phyloP scores from a whole-genome alignment of 2,888 invertebrate genomes.

The Athalia rosae region DNA sequence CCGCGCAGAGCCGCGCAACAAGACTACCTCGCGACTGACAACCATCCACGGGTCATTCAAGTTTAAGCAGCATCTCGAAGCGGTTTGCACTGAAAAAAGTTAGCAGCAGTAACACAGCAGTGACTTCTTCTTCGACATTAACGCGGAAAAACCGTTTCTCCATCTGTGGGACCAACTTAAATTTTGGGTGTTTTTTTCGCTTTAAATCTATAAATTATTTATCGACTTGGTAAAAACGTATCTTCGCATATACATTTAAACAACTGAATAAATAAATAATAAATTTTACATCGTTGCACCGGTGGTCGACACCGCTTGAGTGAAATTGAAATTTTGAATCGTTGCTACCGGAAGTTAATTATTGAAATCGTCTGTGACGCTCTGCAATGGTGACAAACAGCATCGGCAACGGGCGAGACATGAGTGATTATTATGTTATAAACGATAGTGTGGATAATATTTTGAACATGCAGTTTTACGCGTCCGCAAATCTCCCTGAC shows the following conservation, averaged over 20 bases:
- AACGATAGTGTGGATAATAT: slow-evolving; percentile 70
- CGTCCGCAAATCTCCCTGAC: slow-evolving; percentile 60
- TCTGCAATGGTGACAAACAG: slow-evolving; percentile 36
- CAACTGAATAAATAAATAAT: too few species aligned
- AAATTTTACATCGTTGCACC: too few species aligned
- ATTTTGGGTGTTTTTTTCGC: neutral
- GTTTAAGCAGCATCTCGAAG: slow-evolving; percentile 57
- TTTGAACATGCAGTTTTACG: slow-evolving; percentile 70
- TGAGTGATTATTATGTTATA: slow-evolving; percentile 28
- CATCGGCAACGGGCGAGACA: slow-evolving; percentile 27
- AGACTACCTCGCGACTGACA: slow-evolving; percentile 45
- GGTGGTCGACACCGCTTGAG: too few species aligned
- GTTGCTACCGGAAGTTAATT: neutral
- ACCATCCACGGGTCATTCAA: slow-evolving; percentile 48
- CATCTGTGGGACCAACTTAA: too few species aligned
- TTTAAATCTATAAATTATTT: neutral
- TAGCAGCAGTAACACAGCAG: neutral
- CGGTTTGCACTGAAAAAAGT: slow-evolving; percentile 56
- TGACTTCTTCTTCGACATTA: neutral
- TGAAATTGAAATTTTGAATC: too few species aligned
- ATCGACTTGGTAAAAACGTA: neutral
- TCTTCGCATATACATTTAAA: too few species aligned
- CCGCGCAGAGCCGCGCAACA: slow-evolving; percentile 26
- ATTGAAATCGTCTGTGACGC: neutral
- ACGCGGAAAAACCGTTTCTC: neutral